phyloP scores from a whole-genome alignment of 2,113 vertebrate genomes.

The Laterallus jamaicensis region DNA sequence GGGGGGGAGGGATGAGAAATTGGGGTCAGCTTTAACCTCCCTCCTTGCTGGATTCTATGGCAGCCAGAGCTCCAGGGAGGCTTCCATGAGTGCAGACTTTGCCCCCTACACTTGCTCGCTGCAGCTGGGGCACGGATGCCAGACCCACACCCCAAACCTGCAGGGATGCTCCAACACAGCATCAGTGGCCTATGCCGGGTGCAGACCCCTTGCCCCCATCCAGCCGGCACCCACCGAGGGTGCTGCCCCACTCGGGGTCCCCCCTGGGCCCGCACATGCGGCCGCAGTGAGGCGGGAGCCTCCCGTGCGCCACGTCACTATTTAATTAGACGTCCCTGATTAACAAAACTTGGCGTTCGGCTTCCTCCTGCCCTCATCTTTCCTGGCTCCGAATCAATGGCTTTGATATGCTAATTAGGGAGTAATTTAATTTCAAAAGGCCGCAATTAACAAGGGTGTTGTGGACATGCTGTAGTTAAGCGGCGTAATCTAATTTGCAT shows the following conservation, averaged over 20 bases:
- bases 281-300: slow-evolving; percentile 46
- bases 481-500: slow-evolving; percentile 99
- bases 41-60: neutral
- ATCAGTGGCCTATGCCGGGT: fast-evolving
- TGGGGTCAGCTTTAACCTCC: neutral
- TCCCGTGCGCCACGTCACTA: slow-evolving; percentile 80
- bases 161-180: neutral
- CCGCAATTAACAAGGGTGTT: slow-evolving; percentile 99
- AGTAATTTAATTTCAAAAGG: slow-evolving; percentile 99
- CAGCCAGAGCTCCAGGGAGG: fast-evolving
- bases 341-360: slow-evolving; percentile 99
- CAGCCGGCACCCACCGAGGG: neutral
- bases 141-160: neutral
- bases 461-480: slow-evolving; percentile 99
- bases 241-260: neutral
- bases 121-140: neutral
- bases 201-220: neutral
- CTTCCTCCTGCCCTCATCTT: slow-evolving; percentile 87
- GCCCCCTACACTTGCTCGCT: fast-evolving
- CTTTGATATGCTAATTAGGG: slow-evolving; percentile 99
- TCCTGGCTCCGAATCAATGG: slow-evolving; percentile 96
- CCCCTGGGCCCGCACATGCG: neutral
- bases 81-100: neutral
- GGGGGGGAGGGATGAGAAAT: neutral
- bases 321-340: slow-evolving; percentile 99